phyloP scores from a whole-genome alignment of 1,140 invertebrate genomes.

The Eumeta japonica region DNA sequence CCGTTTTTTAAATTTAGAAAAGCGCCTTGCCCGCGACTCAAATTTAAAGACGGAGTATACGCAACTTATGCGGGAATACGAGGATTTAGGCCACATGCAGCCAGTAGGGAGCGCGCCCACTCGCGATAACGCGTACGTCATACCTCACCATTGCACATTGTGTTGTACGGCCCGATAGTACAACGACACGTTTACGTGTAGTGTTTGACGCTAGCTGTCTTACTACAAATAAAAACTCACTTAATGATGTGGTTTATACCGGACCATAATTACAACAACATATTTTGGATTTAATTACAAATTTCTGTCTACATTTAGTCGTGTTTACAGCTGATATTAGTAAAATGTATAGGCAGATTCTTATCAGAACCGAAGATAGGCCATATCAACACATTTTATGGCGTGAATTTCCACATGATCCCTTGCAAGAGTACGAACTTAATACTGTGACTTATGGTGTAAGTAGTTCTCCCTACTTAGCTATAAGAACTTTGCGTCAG shows the following conservation, averaged over 20 bases:
- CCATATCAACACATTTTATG: slow-evolving; percentile 6
- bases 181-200: too few species aligned
- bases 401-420: slow-evolving; percentile 3
- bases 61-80: background rate
- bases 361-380: background rate
- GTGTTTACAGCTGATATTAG: slow-evolving; percentile 3
- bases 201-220: too few species aligned
- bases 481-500: slow-evolving; percentile 16
- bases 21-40: background rate
- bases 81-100: background rate
- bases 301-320: slow-evolving; percentile 1
- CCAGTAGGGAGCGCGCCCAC: background rate
- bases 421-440: slow-evolving; percentile 17
- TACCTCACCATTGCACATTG: too few species aligned
- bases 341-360: slow-evolving; percentile 5
- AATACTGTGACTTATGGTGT: slow-evolving; percentile 24
- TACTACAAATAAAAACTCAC: too few species aligned
- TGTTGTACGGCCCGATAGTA: too few species aligned
- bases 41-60: background rate
- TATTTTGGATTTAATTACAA: background rate
- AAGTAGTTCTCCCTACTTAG: slow-evolving; percentile 20
- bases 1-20: background rate
- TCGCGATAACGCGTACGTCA: background rate
- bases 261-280: too few species aligned
- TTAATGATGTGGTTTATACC: too few species aligned